A percentile compares a stretch with the other conserved stretches of the same genome.
phyloP scores from a whole-genome alignment of 1,140 invertebrate genomes.

The Drosophila nikananu region DNA sequence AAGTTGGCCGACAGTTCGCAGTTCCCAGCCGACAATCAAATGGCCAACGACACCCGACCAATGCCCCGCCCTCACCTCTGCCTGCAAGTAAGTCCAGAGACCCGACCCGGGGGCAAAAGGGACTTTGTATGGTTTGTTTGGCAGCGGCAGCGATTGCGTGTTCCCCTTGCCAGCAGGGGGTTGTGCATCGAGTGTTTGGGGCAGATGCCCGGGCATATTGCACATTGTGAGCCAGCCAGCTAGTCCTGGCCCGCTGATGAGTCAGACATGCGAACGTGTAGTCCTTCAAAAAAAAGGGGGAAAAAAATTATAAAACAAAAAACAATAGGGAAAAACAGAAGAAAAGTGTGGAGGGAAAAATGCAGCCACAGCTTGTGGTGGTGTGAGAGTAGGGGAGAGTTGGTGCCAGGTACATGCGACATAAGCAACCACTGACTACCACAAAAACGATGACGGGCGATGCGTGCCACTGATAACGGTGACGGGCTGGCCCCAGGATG shows the following conservation, averaged over 20 bases:
- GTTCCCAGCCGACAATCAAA: conserved; percentile 67
- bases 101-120: conserved; percentile 20
- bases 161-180: conserved; percentile 18
- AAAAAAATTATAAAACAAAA: background rate
- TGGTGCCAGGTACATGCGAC: conserved; percentile 14
- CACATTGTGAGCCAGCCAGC: conserved; percentile 32
- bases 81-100: background rate
- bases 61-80: background rate
- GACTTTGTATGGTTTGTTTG: conserved; percentile 72
- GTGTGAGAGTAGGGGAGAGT: background rate
- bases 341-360: conserved; percentile 26
- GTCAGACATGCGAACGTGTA: conserved; percentile 66
- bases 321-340: background rate
- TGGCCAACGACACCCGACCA: conserved; percentile 55
- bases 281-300: conserved; percentile 55
- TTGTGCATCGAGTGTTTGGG: conserved; percentile 38
- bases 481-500: conserved; percentile 23
- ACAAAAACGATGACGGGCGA: conserved; percentile 47
- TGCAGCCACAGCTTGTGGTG: background rate
- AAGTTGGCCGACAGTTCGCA: conserved; percentile 51
- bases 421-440: conserved; percentile 57
- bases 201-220: conserved; percentile 53
- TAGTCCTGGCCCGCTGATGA: conserved; percentile 37
- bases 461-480: conserved; percentile 67
- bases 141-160: conserved; percentile 44